These are phyloP conservation scores for Chloroclysta siterata DNA, from an alignment of 2,888 invertebrate species.

Conservation along the genomic window DNA sequence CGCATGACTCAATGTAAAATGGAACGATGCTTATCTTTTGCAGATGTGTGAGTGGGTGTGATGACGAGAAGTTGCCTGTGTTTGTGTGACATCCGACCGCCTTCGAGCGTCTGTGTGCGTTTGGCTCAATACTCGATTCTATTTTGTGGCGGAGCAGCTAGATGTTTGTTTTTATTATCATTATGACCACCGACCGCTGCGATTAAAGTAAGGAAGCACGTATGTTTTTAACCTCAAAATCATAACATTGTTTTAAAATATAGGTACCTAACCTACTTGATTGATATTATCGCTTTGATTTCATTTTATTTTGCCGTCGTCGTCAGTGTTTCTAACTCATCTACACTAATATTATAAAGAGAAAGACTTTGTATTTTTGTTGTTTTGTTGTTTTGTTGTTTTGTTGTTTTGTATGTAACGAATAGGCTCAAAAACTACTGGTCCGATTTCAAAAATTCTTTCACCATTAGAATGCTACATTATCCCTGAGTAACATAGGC, in stretches of 20 bases:
- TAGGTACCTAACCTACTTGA: no score
- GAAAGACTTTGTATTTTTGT: no score
- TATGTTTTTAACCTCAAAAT: conserved; percentile 2
- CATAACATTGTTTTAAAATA: no score
- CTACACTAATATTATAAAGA: no score
- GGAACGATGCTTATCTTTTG: conserved; percentile 83
- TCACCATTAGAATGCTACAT: no score
- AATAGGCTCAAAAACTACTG: no score
- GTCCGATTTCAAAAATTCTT: no score
- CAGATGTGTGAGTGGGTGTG: conserved; percentile 64
- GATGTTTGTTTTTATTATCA: conserved; percentile 84
- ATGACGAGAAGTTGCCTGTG: conserved; percentile 53
- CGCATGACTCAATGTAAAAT: conserved; percentile 82
- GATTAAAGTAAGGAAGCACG: conserved; percentile 34
- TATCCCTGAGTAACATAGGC: no score
- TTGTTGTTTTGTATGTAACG: no score
- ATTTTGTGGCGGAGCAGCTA: conserved; percentile 80
- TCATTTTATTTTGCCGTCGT: not conserved
- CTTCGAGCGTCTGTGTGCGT: conserved; percentile 60
- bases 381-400: no score
- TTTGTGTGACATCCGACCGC: conserved; percentile 80
- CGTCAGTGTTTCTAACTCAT: no score
- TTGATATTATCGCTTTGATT: no score
- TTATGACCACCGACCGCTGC: conserved; percentile 70
- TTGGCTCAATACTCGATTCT: conserved; percentile 83